Conservation (phyloP, 2,888 invertebrate species). For the Ectropis crepuscularia region DNA sequence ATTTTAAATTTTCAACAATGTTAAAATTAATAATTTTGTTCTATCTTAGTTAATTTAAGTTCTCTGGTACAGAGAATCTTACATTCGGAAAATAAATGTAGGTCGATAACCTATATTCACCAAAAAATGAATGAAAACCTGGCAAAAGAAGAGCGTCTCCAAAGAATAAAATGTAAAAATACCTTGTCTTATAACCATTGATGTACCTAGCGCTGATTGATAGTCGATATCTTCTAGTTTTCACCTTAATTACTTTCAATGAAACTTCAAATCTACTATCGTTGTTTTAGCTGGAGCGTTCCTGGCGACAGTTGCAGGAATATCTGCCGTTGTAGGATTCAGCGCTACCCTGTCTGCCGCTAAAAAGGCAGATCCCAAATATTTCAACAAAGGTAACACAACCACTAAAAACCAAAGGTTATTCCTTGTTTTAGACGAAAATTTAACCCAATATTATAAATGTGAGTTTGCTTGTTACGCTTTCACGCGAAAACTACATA, state of each 20-base stretch:
- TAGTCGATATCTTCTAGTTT: background rate
- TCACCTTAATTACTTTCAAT: background rate
- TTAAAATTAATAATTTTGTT: too few species aligned
- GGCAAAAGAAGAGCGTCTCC: conserved; percentile 70
- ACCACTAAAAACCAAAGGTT: too few species aligned
- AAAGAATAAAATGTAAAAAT: conserved; percentile 71
- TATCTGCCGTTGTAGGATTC: conserved; percentile 93
- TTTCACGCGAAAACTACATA: too few species aligned
- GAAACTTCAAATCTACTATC: background rate
- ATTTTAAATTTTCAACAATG: too few species aligned
- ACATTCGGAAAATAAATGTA: too few species aligned
- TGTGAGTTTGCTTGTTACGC: too few species aligned
- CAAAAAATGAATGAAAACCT: conserved; percentile 35
- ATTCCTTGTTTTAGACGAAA: too few species aligned
- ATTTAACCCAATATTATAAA: too few species aligned
- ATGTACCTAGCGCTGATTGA: background rate
- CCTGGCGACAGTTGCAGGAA: conserved; percentile 89
- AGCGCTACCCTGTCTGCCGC: conserved; percentile 90
- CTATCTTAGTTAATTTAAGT: too few species aligned
- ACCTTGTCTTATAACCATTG: background rate
- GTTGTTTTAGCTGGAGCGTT: conserved; percentile 87
- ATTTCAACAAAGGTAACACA: conserved; percentile 88
- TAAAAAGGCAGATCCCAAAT: conserved; percentile 91
- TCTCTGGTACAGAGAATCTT: too few species aligned
- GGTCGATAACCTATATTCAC: too few species aligned